These are phyloP conservation scores for Acleris cristana DNA, from an alignment of 2,888 invertebrate genomes.

Conservation along the genomic window DNA sequence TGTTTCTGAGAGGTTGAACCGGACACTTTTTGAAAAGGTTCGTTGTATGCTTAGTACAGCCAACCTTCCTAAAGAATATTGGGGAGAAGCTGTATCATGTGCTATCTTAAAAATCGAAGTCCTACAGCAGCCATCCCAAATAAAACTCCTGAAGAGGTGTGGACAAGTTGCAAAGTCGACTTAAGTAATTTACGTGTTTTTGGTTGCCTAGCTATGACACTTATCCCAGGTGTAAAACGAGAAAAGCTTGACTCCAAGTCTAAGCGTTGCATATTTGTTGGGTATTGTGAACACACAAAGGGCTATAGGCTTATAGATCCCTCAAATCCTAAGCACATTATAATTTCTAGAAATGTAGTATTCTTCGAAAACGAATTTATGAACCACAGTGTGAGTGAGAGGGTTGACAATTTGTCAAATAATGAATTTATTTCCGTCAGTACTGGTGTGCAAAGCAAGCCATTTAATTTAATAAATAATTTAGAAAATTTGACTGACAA, in stretches of 20 bases:
- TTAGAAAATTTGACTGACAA: too few relatives aligned
- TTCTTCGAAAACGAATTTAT: constrained; percentile 1
- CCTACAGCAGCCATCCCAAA: constrained; percentile 5
- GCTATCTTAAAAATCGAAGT: constrained; percentile 16
- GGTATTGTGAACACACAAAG: constrained; percentile 12
- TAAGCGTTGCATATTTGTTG: constrained; percentile 12
- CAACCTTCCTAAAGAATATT: constrained; percentile 3
- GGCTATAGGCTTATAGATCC: constrained; percentile 18
- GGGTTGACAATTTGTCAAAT: too few relatives aligned
- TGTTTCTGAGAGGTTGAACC: neutral
- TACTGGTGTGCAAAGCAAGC: too few relatives aligned
- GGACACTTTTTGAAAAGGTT: constrained; percentile 3
- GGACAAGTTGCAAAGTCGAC: constrained; percentile 12
- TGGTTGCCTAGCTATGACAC: constrained; percentile 8
- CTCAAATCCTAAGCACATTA: constrained; percentile 12
- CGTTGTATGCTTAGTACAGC: constrained; percentile 2
- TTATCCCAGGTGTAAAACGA: constrained; percentile 4
- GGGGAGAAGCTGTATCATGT: constrained; percentile 3
- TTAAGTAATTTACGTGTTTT: constrained; percentile 13
- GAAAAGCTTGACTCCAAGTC: constrained; percentile 10
- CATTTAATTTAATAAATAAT: too few relatives aligned
- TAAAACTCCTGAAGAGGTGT: constrained; percentile 7
- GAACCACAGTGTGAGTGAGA: too few relatives aligned
- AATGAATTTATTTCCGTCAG: too few relatives aligned
- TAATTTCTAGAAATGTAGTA: constrained; percentile 20